Evolutionary conservation across 2,888 invertebrate species (phyloP).

Genomic region (Brenthis hecate): DNA sequence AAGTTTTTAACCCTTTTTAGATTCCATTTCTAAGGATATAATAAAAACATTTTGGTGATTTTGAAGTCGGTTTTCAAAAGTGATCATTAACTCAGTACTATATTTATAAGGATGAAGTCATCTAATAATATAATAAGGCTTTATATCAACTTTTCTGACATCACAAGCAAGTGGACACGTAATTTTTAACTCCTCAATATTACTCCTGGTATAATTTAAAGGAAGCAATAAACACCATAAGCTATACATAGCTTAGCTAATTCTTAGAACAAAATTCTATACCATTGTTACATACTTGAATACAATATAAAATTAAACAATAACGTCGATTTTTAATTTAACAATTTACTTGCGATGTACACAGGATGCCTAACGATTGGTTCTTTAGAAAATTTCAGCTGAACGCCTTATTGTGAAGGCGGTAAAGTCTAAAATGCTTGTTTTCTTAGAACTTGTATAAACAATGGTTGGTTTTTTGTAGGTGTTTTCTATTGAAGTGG

Average conservation of each 20-base stretch:
- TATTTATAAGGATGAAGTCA: too few species aligned
- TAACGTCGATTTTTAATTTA: constrained; percentile 21
- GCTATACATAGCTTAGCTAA: neutral
- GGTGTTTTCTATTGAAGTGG: too few species aligned
- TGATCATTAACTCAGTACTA: too few species aligned
- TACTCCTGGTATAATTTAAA: neutral
- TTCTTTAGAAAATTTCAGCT: neutral
- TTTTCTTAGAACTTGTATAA: constrained; percentile 38
- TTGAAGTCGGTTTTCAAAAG: too few species aligned
- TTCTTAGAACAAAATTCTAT: constrained; percentile 1
- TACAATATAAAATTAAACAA: constrained; percentile 1
- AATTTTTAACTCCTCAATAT: neutral
- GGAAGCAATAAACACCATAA: constrained; percentile 11
- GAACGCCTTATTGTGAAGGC: neutral
- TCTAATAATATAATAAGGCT: neutral
- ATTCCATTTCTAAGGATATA: too few species aligned
- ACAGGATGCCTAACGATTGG: constrained; percentile 15
- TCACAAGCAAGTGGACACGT: neutral
- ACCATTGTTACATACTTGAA: neutral
- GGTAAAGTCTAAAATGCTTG: constrained; percentile 16
- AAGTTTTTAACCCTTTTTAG: too few species aligned
- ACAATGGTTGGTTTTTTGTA: too few species aligned
- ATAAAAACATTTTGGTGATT: too few species aligned
- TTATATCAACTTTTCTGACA: neutral
- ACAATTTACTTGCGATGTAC: constrained; percentile 19